These are phyloP conservation scores for Lanistes nyassanus DNA, from an alignment of 1,140 invertebrate species.

Conservation along the genomic window DNA sequence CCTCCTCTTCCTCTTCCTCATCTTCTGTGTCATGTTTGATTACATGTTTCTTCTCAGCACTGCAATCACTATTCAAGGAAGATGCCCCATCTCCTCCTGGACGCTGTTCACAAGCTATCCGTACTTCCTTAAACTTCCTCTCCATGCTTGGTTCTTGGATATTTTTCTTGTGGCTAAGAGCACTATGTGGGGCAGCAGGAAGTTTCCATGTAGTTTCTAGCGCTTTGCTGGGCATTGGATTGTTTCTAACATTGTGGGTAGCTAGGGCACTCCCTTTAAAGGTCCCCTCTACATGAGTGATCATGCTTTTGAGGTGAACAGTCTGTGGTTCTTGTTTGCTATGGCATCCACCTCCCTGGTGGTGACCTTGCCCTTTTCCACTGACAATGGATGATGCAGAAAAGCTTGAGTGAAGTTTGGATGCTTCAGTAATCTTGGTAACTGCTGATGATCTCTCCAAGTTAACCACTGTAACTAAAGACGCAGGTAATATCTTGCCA, in stretches of 20 bases:
- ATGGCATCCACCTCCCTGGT: no score
- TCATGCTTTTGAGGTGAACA: no score
- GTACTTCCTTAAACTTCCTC: neutral
- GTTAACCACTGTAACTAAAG: no score
- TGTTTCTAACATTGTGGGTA: neutral
- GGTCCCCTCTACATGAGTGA: neutral
- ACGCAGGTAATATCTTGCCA: no score
- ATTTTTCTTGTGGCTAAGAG: slow-evolving; percentile 51
- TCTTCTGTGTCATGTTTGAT: slow-evolving; percentile 32
- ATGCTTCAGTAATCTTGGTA: no score
- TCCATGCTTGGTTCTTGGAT: slow-evolving; percentile 25
- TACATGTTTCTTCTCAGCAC: slow-evolving; percentile 38
- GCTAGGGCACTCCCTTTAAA: slow-evolving; percentile 8
- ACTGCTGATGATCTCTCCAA: no score
- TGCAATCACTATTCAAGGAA: slow-evolving; percentile 20
- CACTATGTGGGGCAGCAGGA: slow-evolving; percentile 32
- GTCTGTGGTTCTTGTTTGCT: no score
- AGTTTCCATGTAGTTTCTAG: slow-evolving; percentile 33
- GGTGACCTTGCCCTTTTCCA: no score
- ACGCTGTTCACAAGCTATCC: slow-evolving; percentile 34
- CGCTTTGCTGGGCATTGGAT: slow-evolving; percentile 8
- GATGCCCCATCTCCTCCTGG: slow-evolving; percentile 54
- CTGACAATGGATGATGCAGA: no score
- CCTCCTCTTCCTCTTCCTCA: slow-evolving; percentile 39
- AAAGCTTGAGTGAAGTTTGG: no score